phyloP scores from a whole-genome alignment of 2,113 vertebrate species.

The Rhodinocichla rosea region DNA sequence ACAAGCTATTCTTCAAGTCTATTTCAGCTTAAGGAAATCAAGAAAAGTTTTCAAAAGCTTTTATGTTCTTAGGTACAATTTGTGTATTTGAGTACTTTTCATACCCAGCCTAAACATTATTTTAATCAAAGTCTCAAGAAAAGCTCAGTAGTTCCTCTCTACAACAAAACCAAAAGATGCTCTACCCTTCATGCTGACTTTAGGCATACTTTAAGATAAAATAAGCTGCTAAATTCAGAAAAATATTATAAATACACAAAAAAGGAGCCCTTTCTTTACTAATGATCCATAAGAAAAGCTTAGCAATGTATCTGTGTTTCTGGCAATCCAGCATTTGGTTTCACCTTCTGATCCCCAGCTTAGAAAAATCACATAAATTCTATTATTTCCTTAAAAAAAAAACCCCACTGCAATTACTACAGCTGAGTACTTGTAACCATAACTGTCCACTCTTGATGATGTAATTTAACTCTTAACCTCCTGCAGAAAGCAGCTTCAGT shows the following conservation, averaged over 20 bases:
- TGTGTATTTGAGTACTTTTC: neutral
- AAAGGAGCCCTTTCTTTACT: neutral
- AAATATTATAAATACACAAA: neutral
- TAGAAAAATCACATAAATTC: neutral
- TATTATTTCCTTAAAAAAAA: neutral
- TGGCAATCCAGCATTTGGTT: neutral
- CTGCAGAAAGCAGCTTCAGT: neutral
- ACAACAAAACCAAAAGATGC: neutral
- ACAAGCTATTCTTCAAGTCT: neutral
- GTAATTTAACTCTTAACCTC: neutral
- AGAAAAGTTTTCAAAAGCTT: neutral
- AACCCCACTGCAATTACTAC: neutral
- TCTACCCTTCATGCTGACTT: neutral
- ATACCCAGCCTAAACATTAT: neutral
- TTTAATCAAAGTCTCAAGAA: neutral
- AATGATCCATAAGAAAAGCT: neutral
- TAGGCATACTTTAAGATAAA: neutral
- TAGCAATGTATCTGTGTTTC: fast-evolving
- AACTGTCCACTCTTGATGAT: neutral
- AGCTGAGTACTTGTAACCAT: neutral
- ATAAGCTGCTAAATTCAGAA: neutral
- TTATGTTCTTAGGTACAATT: neutral
- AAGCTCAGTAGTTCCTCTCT: neutral
- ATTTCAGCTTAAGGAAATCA: neutral
- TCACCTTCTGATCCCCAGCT: neutral